Base-by-base conservation (phyloP, 2,113 vertebrate species). In the Petroica traversi region DNA sequence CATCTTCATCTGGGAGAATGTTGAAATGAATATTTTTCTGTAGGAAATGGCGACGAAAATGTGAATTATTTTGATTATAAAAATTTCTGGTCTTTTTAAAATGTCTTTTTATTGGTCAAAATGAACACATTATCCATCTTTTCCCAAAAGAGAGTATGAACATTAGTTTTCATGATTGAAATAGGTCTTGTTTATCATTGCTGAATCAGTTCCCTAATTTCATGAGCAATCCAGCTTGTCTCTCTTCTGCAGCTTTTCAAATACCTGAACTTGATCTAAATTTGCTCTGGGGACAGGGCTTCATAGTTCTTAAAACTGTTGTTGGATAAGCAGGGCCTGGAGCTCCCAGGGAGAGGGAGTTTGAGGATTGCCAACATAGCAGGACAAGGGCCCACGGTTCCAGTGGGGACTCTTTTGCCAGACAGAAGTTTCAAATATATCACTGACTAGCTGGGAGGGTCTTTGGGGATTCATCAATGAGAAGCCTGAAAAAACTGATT, bases 271-370 rank as follows among this genome's bases (percentile, higher is more conserved):
- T 28, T 23, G 33, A 36, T 19, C 13, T 34, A n/a, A 11, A 2
- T 54, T 54, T 71, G 23, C 52, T 49, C 7, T 2, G 52, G 6
- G 29, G 9, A 16, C 1, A 1, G 28, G 10, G 23, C 18, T 64
- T 66, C 24, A 14, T 17, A 61, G 25, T 31, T 14, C 54, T 77
- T 45, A 3, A 19, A 55, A 3, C 19, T 36, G 38, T 33, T 34
- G 18, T 33, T 75, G 58, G 57, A 41, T 33, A 45, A 52, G 20
- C 34, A 36, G 61, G 38, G 14, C 29, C 24, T 34, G 1, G 17
- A n/a, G n/a, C n/a, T n/a, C n/a, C n/a, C n/a, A n/a, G n/a, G 19
- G 12, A 62, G 20, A 1, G 0, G 51, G 51, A 46, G 11, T 23
- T 23, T 51, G 62, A 41, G 75, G 82, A n/a, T 28, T 43, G 52